Evolutionary conservation across 2,888 invertebrate species (phyloP).

Genomic region (Dendrolimus pini): DNA sequence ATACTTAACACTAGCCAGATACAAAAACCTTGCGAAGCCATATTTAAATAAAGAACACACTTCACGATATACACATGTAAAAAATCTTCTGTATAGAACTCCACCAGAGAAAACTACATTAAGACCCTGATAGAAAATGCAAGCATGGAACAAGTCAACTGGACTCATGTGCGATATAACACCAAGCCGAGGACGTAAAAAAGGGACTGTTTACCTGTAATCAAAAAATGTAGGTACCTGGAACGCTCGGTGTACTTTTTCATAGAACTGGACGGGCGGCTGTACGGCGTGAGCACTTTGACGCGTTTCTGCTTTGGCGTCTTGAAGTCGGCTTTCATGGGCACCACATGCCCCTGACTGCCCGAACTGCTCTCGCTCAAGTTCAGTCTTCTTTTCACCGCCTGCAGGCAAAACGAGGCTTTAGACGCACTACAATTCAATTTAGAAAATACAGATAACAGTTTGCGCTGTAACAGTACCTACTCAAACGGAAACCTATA

Average conservation of each 20-base stretch:
- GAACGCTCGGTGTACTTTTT: slow-evolving; percentile 74
- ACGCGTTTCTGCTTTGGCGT: slow-evolving; percentile 78
- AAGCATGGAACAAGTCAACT: neutral
- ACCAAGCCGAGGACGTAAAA: neutral
- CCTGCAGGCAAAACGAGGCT: slow-evolving; percentile 45
- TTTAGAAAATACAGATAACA: too few species aligned
- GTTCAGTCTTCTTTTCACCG: slow-evolving; percentile 90
- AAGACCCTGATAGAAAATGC: neutral
- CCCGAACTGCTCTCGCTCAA: slow-evolving; percentile 79
- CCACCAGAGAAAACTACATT: too few species aligned
- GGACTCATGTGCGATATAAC: neutral
- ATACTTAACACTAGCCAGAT: too few species aligned
- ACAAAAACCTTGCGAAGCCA: too few species aligned
- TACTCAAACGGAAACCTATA: too few species aligned
- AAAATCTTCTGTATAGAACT: too few species aligned
- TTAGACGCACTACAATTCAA: neutral
- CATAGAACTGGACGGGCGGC: slow-evolving; percentile 73
- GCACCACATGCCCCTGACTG: slow-evolving; percentile 76
- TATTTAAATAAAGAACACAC: too few species aligned
- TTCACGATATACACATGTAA: too few species aligned
- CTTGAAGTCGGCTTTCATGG: slow-evolving; percentile 81
- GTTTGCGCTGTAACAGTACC: too few species aligned
- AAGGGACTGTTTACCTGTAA: slow-evolving; percentile 5
- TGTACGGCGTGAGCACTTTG: slow-evolving; percentile 66
- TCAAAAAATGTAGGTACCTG: slow-evolving; percentile 52